These are phyloP conservation scores for Syngnathus scovelli DNA, from an alignment of 2,113 vertebrate genomes.

Conservation along the genomic window DNA sequence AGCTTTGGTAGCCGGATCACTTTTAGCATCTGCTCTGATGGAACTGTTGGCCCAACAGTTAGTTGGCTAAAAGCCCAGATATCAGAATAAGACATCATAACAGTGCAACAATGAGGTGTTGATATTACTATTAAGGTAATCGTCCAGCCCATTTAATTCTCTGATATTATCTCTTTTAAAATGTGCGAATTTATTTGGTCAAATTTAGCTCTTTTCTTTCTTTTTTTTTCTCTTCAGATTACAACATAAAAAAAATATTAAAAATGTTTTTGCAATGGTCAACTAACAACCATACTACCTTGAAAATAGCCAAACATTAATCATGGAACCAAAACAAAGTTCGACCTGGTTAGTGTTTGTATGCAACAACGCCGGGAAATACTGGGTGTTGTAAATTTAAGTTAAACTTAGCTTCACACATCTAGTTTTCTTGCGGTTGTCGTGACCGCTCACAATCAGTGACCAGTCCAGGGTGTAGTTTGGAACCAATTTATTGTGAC, in stretches of 20 bases:
- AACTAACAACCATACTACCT: not conserved
- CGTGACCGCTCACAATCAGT: not conserved
- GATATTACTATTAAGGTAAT: too few relatives aligned
- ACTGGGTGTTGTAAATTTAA: not conserved
- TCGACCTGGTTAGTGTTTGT: too few relatives aligned
- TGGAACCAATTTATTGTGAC: not conserved
- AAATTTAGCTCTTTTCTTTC: too few relatives aligned
- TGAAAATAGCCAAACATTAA: not conserved
- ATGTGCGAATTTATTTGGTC: too few relatives aligned
- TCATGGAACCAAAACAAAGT: not conserved
- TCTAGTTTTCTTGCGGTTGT: not conserved
- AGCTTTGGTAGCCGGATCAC: constrained; percentile 12
- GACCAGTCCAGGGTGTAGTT: not conserved
- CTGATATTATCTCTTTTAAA: too few relatives aligned
- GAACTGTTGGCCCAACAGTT: constrained; percentile 32
- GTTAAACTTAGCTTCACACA: not conserved
- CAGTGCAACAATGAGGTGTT: too few relatives aligned
- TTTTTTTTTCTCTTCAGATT: too few relatives aligned
- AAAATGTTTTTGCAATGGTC: not conserved
- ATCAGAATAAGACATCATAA: not conserved
- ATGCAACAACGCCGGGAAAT: not conserved
- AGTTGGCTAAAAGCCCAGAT: constrained; percentile 36
- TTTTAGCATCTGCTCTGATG: constrained; percentile 20
- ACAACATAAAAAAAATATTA: too few relatives aligned
- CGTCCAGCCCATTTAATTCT: too few relatives aligned